phyloP scores from a whole-genome alignment of 2,113 vertebrate species.

The Stercorarius parasiticus region DNA sequence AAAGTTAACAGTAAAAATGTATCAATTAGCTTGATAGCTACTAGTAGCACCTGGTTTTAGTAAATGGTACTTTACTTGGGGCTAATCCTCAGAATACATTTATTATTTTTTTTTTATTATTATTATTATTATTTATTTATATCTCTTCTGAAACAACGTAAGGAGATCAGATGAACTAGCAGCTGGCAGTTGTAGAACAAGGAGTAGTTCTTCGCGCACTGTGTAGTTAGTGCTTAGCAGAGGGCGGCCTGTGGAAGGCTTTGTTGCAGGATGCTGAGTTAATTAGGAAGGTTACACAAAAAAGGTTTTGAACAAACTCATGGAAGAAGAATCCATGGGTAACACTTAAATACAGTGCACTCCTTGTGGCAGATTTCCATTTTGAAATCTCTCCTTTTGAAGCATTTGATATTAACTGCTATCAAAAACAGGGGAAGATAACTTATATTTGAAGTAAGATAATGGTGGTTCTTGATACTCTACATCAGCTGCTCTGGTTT shows the following conservation, averaged over 20 bases:
- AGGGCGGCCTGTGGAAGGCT: background rate
- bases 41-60: background rate
- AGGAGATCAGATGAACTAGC: background rate
- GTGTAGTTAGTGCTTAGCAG: background rate
- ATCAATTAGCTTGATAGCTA: background rate
- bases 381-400: background rate
- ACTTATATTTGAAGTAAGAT: background rate
- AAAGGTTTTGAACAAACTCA: background rate
- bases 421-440: background rate
- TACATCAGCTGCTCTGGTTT: background rate
- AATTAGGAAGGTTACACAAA: background rate
- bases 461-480: background rate
- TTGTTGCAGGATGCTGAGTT: background rate
- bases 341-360: background rate
- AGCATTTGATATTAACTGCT: background rate
- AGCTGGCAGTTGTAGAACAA: background rate
- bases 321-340: background rate
- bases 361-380: background rate
- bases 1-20: background rate
- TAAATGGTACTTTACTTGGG: background rate
- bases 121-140: too few species aligned
- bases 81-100: background rate
- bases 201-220: background rate
- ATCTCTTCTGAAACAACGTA: background rate
- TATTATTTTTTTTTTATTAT: background rate